Evolutionary conservation across 2,888 invertebrate genomes (phyloP).

Genomic region (Macrosiphum euphorbiae): DNA sequence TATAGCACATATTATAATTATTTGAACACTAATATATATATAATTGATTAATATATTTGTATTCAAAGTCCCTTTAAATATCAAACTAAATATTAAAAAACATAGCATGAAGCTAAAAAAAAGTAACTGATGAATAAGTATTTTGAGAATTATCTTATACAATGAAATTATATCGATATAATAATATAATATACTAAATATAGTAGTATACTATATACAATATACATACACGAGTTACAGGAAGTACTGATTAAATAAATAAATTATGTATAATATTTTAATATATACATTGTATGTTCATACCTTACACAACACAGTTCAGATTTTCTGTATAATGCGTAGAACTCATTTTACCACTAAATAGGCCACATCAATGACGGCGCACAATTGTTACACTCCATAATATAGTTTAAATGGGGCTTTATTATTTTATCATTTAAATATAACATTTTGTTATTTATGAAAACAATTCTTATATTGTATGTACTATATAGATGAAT

Average conservation of each 20-base stretch:
- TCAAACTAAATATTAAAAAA: neutral
- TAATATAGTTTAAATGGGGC: neutral
- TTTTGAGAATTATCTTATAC: neutral
- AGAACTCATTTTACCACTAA: neutral
- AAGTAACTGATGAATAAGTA: neutral
- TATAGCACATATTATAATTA: neutral
- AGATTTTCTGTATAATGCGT: no score
- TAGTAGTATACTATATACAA: no score
- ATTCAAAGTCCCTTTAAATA: neutral
- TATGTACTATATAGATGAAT: neutral
- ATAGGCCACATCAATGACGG: neutral
- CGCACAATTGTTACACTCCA: neutral
- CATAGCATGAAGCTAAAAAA: neutral
- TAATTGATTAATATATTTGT: neutral
- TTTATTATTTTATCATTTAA: neutral
- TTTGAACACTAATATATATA: neutral
- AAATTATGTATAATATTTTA: neutral
- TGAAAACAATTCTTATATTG: neutral
- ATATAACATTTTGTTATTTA: neutral
- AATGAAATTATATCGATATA: neutral
- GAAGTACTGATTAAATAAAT: neutral
- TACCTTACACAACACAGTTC: neutral
- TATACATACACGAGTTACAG: neutral
- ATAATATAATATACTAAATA: neutral
- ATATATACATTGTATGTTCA: no score